phyloP scores from a whole-genome alignment of 1,140 invertebrate species.

The Trachelipus rathkii region DNA sequence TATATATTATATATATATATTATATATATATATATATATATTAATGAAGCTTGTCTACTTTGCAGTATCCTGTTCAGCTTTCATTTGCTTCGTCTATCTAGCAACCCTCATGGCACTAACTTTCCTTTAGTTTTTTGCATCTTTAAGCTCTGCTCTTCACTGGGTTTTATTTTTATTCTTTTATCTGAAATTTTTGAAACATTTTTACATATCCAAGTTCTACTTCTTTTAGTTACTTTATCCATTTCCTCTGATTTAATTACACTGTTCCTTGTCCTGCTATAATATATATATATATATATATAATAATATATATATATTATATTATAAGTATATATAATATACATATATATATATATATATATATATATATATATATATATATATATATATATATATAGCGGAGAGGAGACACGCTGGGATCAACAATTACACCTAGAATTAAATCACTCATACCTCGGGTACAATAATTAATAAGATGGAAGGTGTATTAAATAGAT shows the following conservation, averaged over 20 bases:
- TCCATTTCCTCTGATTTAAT: constrained; percentile 75
- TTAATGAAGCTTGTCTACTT: no score
- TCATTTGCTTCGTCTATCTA: constrained; percentile 90
- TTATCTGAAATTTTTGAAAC: constrained; percentile 96
- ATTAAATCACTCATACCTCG: no score
- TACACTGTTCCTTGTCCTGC: constrained; percentile 57
- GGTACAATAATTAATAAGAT: no score
- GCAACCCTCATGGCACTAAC: constrained; percentile 80
- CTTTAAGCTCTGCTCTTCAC: constrained; percentile 65
- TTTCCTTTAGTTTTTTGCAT: constrained; percentile 74
- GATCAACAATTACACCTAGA: no score
- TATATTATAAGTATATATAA: no score
- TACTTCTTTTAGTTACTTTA: constrained; percentile 69
- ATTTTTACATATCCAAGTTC: constrained; percentile 97
- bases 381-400: no score
- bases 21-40: no score
- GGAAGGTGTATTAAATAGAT: no score
- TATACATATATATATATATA: no score
- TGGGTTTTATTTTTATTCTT: constrained; percentile 70
- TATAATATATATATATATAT: background rate
- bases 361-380: no score
- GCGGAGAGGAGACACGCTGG: no score
- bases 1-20: no score
- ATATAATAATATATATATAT: background rate
- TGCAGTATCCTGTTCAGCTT: constrained; percentile 93